Percentiles rank a stretch among this genome's conserved stretches.
phyloP scores from a whole-genome alignment of 2,888 invertebrate genomes.

The Ellobium chinense region DNA sequence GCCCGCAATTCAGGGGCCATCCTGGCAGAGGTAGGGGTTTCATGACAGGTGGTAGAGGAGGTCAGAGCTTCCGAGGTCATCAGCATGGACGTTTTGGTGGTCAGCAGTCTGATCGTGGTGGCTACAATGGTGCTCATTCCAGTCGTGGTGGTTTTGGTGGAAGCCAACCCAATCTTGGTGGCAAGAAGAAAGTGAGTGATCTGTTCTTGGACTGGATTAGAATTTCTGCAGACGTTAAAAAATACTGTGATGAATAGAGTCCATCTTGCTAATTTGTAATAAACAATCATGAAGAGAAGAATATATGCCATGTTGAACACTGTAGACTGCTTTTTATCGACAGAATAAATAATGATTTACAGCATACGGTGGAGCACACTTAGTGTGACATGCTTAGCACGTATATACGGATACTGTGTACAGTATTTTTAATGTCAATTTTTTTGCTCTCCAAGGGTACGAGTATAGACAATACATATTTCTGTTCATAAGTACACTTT shows the following conservation, averaged over 20 bases:
- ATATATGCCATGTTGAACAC: no score
- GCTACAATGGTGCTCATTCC: no score
- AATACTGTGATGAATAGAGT: not conserved
- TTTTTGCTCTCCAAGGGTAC: no score
- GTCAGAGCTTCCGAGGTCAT: slow-evolving; percentile 3
- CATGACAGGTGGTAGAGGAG: not conserved
- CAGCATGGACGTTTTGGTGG: slow-evolving; percentile 7
- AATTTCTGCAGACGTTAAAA: not conserved
- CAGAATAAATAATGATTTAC: no score
- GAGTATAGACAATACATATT: no score
- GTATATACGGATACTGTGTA: no score
- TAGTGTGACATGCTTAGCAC: no score
- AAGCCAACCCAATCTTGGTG: not conserved
- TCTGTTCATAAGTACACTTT: no score
- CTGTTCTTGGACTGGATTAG: no score
- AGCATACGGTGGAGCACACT: no score
- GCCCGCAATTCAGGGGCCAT: not conserved
- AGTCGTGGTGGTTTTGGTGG: slow-evolving; percentile 1
- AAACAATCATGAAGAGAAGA: not conserved
- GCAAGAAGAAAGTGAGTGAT: slow-evolving; percentile 1
- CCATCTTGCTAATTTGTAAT: not conserved
- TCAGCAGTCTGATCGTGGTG: not conserved
- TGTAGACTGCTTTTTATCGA: no score
- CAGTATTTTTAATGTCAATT: no score
- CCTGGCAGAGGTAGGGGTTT: slow-evolving; percentile 8